Percentiles rank a stretch among this genome's conserved stretches.
Evolutionary conservation across 2,113 vertebrate genomes (phyloP).

Genomic region (Anseranas semipalmata): DNA sequence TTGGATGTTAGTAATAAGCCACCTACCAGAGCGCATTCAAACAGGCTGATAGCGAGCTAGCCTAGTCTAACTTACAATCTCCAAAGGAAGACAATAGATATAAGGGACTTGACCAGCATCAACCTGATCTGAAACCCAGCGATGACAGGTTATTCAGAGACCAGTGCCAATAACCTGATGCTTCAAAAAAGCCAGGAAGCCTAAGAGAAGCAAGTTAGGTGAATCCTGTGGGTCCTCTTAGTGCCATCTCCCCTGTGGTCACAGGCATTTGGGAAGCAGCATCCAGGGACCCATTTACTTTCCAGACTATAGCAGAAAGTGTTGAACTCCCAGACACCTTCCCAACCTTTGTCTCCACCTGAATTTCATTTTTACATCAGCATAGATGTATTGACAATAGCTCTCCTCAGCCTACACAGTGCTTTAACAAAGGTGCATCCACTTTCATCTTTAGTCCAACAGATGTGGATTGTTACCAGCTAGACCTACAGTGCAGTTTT

Average conservation of each 20-base stretch:
- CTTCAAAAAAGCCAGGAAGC: neutral
- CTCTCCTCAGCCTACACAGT: neutral
- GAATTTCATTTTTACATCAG: neutral
- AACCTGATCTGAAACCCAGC: neutral
- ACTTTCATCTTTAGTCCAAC: neutral
- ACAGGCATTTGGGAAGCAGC: neutral
- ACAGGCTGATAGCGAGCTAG: neutral
- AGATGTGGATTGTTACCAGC: neutral
- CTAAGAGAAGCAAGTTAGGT: neutral
- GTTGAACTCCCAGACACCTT: neutral
- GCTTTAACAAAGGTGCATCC: neutral
- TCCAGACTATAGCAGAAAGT: neutral
- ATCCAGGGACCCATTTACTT: neutral
- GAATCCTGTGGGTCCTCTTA: neutral
- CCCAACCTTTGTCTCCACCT: neutral
- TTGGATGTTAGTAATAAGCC: neutral
- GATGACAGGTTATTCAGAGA: neutral
- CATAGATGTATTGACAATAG: accelerated
- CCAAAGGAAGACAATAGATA: neutral
- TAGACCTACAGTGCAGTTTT: neutral
- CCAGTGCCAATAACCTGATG: neutral
- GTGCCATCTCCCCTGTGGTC: neutral
- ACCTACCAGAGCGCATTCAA: neutral
- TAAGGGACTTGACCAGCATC: neutral
- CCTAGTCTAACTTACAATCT: neutral